Evolutionary conservation across 2,113 vertebrate genomes (phyloP).

Genomic region (Grammomys surdaster): DNA sequence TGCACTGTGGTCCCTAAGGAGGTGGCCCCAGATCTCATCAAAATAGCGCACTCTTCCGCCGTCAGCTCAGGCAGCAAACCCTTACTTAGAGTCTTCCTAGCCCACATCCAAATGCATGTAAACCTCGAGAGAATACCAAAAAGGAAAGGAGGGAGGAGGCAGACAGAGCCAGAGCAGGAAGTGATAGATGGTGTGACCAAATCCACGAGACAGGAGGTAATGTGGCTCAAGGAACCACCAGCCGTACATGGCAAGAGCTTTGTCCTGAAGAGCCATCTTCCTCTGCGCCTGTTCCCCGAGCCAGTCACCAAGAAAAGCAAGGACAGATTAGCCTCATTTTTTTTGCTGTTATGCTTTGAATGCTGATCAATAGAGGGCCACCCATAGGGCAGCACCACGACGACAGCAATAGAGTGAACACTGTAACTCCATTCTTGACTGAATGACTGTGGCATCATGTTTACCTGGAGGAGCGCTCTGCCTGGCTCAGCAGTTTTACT

Average conservation of each 20-base stretch:
- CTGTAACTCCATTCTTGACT: background rate
- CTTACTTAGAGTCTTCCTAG: background rate
- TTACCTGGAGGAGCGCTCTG: background rate
- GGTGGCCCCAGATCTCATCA: slow-evolving; percentile 38
- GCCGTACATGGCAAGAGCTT: background rate
- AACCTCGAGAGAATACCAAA: background rate
- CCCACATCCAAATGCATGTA: background rate
- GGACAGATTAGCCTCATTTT: background rate
- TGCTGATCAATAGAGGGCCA: background rate
- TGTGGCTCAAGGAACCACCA: background rate
- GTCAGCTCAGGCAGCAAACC: background rate
- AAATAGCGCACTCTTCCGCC: background rate
- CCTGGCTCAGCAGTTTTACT: background rate
- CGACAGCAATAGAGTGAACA: background rate
- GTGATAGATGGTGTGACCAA: background rate
- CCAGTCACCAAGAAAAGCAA: background rate
- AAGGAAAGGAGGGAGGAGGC: background rate
- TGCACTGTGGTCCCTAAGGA: background rate
- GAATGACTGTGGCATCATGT: background rate
- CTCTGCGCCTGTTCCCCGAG: slow-evolving; percentile 11
- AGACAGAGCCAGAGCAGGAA: background rate
- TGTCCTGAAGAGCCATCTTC: slow-evolving; percentile 30
- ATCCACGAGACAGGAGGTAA: background rate
- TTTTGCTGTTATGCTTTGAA: background rate
- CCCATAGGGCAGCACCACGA: background rate